Evolutionary conservation across 2,888 invertebrate genomes (phyloP), one percentile per base, ranked within the genome.

Genomic region (Trilocha varians): DNA sequence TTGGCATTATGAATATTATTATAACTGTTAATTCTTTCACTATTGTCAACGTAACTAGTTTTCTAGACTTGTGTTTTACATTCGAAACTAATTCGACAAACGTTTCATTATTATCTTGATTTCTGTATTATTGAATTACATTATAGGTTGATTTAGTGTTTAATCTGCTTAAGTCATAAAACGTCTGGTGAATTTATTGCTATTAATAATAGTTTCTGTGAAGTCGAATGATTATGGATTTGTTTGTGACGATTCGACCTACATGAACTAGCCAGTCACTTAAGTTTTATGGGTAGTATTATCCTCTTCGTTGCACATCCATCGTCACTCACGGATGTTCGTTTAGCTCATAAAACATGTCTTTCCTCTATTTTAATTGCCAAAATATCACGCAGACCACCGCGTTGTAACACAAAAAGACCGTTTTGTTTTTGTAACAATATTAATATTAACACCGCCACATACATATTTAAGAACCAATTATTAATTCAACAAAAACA

Each of bases 101-200:
- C n/a, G n/a, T n/a, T n/a, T n/a, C n/a, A 48, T 51, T 53, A 57
- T 47, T 47, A 52, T 52, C 48, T 50, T 40, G 46, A 50, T 56
- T 51, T 47, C 45, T 50, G 45, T 48, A 55, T 55, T 50, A 56
- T 53, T 55, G 44, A 48, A 50, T 52, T 48, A 52, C 46, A 49
- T 52, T 53, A 55, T n/a, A n/a, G n/a, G n/a, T 62, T 56, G 47
- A 55, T 55, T 59, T 55, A 44, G 48, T 52, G 55, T 52, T 55
- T 55, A 57, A 55, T 60, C 50, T 49, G 46, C 52, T 43, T 42
- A 14, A 25, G 46, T 40, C 44, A 46, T 51, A 53, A 55, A 44
- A 57, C 46, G 42, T 46, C 51, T 48, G 52, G 50, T 52, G 47
- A 49, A 51, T 64, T 62, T 61, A 62, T 58, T 38, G 44, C 34